phyloP scores from a whole-genome alignment of 2,888 invertebrate genomes.

The Anaspis maculata region DNA sequence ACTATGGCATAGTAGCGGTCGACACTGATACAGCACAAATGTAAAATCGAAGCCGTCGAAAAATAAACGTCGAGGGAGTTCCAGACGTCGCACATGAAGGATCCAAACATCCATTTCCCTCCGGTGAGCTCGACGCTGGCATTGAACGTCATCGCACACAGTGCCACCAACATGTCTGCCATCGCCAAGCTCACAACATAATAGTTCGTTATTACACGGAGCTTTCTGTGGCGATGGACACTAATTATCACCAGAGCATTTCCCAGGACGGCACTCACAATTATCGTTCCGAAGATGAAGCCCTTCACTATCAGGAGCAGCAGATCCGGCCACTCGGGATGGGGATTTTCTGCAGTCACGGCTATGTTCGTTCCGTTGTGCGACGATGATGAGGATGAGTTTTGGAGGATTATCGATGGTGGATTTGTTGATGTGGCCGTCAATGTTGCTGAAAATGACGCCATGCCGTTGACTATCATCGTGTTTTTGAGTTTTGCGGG shows the following conservation, averaged over 20 bases:
- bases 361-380: conserved; percentile 31
- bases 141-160: conserved; percentile 89
- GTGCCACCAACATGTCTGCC: conserved; percentile 86
- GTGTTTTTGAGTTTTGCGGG: conserved; percentile 16
- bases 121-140: conserved; percentile 75
- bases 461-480: conserved; percentile 43
- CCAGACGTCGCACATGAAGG: conserved; percentile 89
- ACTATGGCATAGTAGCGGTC: conserved; percentile 84
- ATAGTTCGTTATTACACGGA: conserved; percentile 87
- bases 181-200: conserved; percentile 92
- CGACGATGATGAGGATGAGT: no score
- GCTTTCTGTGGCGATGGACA: conserved; percentile 70
- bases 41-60: conserved; percentile 84
- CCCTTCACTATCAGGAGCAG: conserved; percentile 62
- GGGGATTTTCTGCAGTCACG: conserved; percentile 34
- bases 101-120: conserved; percentile 82
- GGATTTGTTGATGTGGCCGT: conserved; percentile 30
- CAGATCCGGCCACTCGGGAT: conserved; percentile 47
- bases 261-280: conserved; percentile 81
- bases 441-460: conserved; percentile 38
- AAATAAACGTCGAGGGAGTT: conserved; percentile 92
- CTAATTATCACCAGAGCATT: conserved; percentile 86
- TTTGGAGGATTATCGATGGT: conserved; percentile 27
- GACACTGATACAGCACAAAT: conserved; percentile 90
- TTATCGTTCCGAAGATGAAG: conserved; percentile 76